phyloP scores from a whole-genome alignment of 2,888 invertebrate genomes.

The Morpho helenor region DNA sequence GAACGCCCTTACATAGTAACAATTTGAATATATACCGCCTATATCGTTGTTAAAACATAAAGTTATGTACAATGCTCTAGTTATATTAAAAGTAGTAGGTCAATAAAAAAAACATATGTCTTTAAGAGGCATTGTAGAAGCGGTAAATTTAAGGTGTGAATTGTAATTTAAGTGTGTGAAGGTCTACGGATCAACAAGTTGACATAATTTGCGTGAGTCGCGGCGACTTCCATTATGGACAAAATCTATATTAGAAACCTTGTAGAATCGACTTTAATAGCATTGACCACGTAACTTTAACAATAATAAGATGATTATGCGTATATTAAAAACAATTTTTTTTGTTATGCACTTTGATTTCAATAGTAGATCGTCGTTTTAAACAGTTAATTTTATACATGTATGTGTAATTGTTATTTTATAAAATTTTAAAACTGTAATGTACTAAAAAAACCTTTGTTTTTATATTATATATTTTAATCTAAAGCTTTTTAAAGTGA shows the following conservation, averaged over 20 bases:
- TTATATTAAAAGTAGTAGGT: slow-evolving; percentile 1
- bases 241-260: slow-evolving; percentile 19
- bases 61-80: slow-evolving; percentile 10
- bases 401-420: too few species aligned
- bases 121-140: slow-evolving; percentile 17
- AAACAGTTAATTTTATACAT: too few species aligned
- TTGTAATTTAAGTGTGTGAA: slow-evolving; percentile 23
- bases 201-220: slow-evolving; percentile 33
- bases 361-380: too few species aligned
- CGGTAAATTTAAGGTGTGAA: slow-evolving; percentile 22
- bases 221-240: slow-evolving; percentile 29
- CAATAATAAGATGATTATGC: neutral
- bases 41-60: neutral
- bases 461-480: too few species aligned
- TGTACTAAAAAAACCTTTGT: too few species aligned
- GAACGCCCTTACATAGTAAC: slow-evolving; percentile 5
- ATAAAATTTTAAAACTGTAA: too few species aligned
- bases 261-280: slow-evolving; percentile 22
- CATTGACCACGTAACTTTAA: slow-evolving; percentile 12
- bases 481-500: too few species aligned
- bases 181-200: slow-evolving; percentile 32
- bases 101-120: slow-evolving; percentile 9
- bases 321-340: too few species aligned
- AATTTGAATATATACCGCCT: neutral
- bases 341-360: too few species aligned